Evolutionary conservation across 2,888 invertebrate species (phyloP).

Genomic region (Bibio marci): DNA sequence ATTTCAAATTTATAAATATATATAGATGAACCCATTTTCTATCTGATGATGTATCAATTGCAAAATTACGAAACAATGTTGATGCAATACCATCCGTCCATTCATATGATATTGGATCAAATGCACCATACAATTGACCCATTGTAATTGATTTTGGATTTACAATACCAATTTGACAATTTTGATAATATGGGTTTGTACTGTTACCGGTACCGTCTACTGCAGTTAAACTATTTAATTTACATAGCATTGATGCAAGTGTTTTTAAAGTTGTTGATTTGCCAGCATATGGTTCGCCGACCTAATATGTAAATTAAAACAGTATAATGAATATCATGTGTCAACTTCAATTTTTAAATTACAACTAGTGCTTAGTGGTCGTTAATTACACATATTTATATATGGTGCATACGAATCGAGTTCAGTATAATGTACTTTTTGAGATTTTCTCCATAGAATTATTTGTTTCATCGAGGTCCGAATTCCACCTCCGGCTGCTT

Average conservation of each 20-base stretch:
- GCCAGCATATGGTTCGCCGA: constrained; percentile 67
- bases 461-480: too few species aligned
- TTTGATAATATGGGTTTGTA: constrained; percentile 33
- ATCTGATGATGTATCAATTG: constrained; percentile 52
- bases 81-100: constrained; percentile 82
- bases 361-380: too few species aligned
- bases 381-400: too few species aligned
- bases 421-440: too few species aligned
- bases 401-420: too few species aligned
- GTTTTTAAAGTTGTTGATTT: constrained; percentile 68
- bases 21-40: constrained; percentile 59
- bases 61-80: constrained; percentile 59
- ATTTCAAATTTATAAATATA: neutral
- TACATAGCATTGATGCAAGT: constrained; percentile 53
- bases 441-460: too few species aligned
- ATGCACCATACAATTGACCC: constrained; percentile 82
- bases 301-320: too few species aligned
- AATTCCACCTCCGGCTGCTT: too few species aligned
- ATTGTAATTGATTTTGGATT: constrained; percentile 89
- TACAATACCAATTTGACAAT: constrained; percentile 58
- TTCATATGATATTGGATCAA: constrained; percentile 81
- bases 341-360: too few species aligned
- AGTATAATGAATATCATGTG: too few species aligned
- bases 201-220: too few species aligned
- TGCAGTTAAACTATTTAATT: constrained; percentile 38